A percentile compares a stretch with the other conserved stretches of the same genome.
Evolutionary conservation across 2,888 invertebrate genomes (phyloP).

Genomic region (Chouioia cunea): DNA sequence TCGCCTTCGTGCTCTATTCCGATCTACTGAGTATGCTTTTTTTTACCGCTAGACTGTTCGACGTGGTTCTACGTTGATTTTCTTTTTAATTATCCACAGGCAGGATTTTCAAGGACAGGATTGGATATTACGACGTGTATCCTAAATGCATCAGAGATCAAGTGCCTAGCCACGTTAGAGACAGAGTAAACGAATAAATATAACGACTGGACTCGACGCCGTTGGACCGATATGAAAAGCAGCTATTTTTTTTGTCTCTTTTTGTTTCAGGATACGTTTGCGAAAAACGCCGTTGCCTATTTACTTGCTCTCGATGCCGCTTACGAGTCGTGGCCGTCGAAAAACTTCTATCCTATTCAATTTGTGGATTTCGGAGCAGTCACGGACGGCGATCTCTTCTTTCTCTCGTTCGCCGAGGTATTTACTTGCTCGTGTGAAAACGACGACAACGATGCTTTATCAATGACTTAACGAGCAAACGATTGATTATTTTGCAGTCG

Average conservation of each 20-base stretch:
- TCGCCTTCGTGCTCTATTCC: slow-evolving; percentile 28
- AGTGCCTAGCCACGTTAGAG: too few relatives aligned
- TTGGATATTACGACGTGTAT: too few relatives aligned
- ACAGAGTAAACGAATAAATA: too few relatives aligned
- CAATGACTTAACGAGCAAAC: neutral
- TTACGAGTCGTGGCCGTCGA: slow-evolving; percentile 19
- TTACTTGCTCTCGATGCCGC: slow-evolving; percentile 27
- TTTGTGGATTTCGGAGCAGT: slow-evolving; percentile 35
- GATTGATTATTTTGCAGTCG: slow-evolving; percentile 19
- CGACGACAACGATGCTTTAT: too few relatives aligned
- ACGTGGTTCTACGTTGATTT: too few relatives aligned
- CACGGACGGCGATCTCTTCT: slow-evolving; percentile 29
- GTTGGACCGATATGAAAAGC: too few relatives aligned
- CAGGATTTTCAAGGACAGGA: too few relatives aligned
- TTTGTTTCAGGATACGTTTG: neutral
- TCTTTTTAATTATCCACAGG: too few relatives aligned
- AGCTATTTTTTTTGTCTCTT: too few relatives aligned
- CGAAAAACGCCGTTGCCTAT: slow-evolving; percentile 11
- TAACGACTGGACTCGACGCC: too few relatives aligned
- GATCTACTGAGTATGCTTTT: slow-evolving; percentile 30
- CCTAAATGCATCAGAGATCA: too few relatives aligned
- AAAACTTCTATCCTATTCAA: slow-evolving; percentile 28
- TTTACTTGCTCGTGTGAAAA: too few relatives aligned
- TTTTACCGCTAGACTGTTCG: neutral
- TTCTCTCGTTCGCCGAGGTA: slow-evolving; percentile 40